Conservation (phyloP, 2,113 vertebrate species). For the Protobothrops mucrosquamatus region DNA sequence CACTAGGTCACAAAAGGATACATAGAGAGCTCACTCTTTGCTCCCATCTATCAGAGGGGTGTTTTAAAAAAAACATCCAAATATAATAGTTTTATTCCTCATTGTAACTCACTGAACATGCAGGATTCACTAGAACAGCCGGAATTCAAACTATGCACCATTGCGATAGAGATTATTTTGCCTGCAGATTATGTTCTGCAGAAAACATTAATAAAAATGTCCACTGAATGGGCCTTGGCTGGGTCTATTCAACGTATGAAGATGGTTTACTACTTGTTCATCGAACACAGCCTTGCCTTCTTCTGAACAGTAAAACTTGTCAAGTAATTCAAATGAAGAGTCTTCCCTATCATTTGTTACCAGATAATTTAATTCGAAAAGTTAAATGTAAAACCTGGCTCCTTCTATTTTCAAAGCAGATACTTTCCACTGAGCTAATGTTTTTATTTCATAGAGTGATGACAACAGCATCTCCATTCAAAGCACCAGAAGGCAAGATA, state of each 20-base stretch:
- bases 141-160: background rate
- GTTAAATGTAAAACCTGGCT: background rate
- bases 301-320: background rate
- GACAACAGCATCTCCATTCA: too few species aligned
- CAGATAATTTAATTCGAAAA: background rate
- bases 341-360: background rate
- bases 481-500: too few species aligned
- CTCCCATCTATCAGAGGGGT: background rate
- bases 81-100: background rate
- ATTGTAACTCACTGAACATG: background rate
- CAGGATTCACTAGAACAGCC: background rate
- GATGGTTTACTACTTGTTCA: background rate
- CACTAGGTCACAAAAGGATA: background rate
- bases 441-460: background rate
- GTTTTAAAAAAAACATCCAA: too few species aligned
- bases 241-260: background rate
- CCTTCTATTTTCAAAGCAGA: background rate
- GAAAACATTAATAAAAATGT: background rate
- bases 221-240: background rate
- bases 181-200: background rate
- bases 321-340: background rate
- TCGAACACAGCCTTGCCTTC: background rate
- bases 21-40: background rate
- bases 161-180: background rate
- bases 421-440: background rate